Evolutionary conservation across 2,113 vertebrate species (phyloP).

Genomic region (Ctenodactylus gundi): DNA sequence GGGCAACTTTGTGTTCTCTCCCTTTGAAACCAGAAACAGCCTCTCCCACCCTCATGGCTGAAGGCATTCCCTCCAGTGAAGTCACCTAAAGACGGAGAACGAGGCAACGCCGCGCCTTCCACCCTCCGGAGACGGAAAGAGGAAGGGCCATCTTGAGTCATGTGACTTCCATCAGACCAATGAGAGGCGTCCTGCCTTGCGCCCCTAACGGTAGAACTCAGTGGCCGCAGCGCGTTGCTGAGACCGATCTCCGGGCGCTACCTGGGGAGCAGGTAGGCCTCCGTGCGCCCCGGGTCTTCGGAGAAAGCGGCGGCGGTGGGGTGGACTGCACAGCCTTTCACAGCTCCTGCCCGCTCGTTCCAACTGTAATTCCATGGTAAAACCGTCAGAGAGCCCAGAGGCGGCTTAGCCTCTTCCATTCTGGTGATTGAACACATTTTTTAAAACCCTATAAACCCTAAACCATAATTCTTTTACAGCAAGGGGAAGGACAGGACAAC

Average conservation of each 20-base stretch:
- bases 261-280: neutral
- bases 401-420: slow-evolving; percentile 58
- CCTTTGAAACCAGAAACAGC: slow-evolving; percentile 34
- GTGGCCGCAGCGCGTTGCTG: neutral
- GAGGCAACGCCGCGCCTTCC: neutral
- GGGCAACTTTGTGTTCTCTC: neutral
- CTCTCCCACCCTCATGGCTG: neutral
- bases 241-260: neutral
- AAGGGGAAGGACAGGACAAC: slow-evolving; percentile 50
- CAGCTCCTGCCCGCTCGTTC: neutral
- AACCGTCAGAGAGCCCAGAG: slow-evolving; percentile 54
- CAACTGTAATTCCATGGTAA: slow-evolving; percentile 52
- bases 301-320: neutral
- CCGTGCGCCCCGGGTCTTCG: neutral
- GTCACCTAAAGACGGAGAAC: neutral
- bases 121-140: neutral
- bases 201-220: neutral
- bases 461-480: slow-evolving; percentile 72
- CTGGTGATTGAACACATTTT: slow-evolving; percentile 68
- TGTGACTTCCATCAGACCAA: neutral
- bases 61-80: neutral
- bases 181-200: neutral
- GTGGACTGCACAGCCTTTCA: neutral
- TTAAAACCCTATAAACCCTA: slow-evolving; percentile 63
- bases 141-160: neutral